phyloP scores from a whole-genome alignment of 2,113 vertebrate species.

The Columba janthina region DNA sequence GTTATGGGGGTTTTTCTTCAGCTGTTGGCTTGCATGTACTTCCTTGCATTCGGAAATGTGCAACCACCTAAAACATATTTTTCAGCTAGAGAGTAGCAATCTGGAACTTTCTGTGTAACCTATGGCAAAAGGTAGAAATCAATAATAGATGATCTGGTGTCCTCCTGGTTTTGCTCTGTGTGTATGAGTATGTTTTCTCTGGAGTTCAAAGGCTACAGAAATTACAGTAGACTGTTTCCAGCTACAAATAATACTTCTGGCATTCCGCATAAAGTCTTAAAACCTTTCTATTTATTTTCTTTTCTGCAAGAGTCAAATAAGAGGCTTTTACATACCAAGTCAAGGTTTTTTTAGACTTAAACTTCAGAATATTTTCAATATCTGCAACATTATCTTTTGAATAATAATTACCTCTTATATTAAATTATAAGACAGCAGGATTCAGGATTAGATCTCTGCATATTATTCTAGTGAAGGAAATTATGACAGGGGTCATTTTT shows the following conservation, averaged over 20 bases:
- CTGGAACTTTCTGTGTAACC: not conserved
- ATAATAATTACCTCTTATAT: slow-evolving; percentile 84
- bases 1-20: not conserved
- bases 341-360: slow-evolving; percentile 64
- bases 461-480: slow-evolving; percentile 87
- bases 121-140: not conserved
- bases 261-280: slow-evolving; percentile 65
- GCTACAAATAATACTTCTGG: slow-evolving; percentile 26
- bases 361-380: slow-evolving; percentile 81
- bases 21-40: not conserved
- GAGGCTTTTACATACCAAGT: slow-evolving; percentile 24
- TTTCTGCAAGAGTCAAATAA: slow-evolving; percentile 49
- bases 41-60: not conserved
- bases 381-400: slow-evolving; percentile 83
- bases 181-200: not conserved
- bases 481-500: slow-evolving; percentile 93
- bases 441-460: slow-evolving; percentile 82
- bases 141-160: not conserved
- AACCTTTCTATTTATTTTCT: slow-evolving; percentile 52
- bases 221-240: slow-evolving; percentile 56
- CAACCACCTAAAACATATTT: not conserved
- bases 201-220: slow-evolving; percentile 50
- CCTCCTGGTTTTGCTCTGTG: slow-evolving; percentile 21
- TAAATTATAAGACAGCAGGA: slow-evolving; percentile 84
- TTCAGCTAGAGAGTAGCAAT: not conserved